Conservation (phyloP, 1,140 invertebrate genomes). For the Mylabris phalerata region DNA sequence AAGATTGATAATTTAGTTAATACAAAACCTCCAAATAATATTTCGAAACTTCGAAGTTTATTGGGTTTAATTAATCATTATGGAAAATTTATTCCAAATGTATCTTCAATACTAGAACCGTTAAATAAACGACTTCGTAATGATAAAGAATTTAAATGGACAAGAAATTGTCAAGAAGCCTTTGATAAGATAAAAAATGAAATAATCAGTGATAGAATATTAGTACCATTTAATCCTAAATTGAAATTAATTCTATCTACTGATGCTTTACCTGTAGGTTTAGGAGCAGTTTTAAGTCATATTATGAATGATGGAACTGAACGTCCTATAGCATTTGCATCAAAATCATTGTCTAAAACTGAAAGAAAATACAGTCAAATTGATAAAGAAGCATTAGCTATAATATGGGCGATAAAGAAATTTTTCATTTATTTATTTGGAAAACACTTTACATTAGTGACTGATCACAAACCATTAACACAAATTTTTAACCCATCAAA, state of each 20-base stretch:
- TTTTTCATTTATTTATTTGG: conserved; percentile 43
- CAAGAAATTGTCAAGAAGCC: not conserved
- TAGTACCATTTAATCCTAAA: not conserved
- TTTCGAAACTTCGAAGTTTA: not conserved
- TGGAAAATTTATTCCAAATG: not conserved
- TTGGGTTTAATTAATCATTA: not conserved
- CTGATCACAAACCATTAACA: not conserved
- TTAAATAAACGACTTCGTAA: not conserved
- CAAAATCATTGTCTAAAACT: conserved; percentile 24
- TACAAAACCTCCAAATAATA: not conserved
- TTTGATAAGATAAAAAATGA: not conserved
- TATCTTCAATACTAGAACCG: not conserved
- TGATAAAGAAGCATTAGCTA: conserved; percentile 35
- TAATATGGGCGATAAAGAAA: conserved; percentile 40
- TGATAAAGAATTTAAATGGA: not conserved
- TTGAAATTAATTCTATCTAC: conserved; percentile 15
- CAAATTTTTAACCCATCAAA: not conserved
- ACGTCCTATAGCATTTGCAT: conserved; percentile 34
- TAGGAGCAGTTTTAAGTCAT: conserved; percentile 37
- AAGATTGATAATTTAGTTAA: not conserved
- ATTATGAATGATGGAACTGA: conserved; percentile 10
- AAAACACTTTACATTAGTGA: not conserved
- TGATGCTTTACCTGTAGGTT: conserved; percentile 28
- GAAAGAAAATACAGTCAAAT: conserved; percentile 27
- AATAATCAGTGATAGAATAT: not conserved